Base-by-base conservation (phyloP, 2,888 invertebrate species). In the Halocaridina rubra region DNA sequence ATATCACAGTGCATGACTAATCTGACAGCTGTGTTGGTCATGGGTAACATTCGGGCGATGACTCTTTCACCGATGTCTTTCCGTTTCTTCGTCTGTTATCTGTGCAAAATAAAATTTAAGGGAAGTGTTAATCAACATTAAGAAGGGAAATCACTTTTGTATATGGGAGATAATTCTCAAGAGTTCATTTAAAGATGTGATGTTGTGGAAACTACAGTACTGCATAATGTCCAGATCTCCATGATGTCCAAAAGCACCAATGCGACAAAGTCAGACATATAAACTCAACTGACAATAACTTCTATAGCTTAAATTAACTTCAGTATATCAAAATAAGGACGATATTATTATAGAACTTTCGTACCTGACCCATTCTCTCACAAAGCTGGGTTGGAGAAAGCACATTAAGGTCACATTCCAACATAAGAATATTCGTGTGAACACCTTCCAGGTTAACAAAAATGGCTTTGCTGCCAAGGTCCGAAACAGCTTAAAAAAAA, bases 371-470 rank as follows among this genome's bases (percentile, higher is more conserved):
- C 59, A 95, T 90, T 71, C 94, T 92, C n/a, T 91, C 89, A 57
- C 93, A 92, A 78, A 95, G 92, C 59, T 92, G 91, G n/a, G 90
- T 91, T 0, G 95, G 92, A 2, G 91, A 91, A 24, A 95, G 90
- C 29, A 91, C 89, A 16, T 92, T 92, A 1, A 91, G 89, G 87
- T 92, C 91, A 1, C 93, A 91, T 30, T 93, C 91, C 72, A 96
- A 92, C 89, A 96, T 92, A 81, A 96, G 91, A 89, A 97, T 96
- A 90, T 96, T 96, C 0, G 94, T 94, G 88, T 95, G 94, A 16
- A 94, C 93, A 19, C 91, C 91, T 0, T 92, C 90, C 32, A 94
- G 90, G 89, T 95, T 94, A 33, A 95, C 94, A 0, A 89, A 91
- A 89, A 95, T 93, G 46, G 93, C 90, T 86, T 93, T 92, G 76